Percentiles rank a stretch among this genome's conserved stretches.
These are phyloP conservation scores for Hemitrygon akajei DNA, from an alignment of 2,797 vertebrate species.

Conservation along the genomic window DNA sequence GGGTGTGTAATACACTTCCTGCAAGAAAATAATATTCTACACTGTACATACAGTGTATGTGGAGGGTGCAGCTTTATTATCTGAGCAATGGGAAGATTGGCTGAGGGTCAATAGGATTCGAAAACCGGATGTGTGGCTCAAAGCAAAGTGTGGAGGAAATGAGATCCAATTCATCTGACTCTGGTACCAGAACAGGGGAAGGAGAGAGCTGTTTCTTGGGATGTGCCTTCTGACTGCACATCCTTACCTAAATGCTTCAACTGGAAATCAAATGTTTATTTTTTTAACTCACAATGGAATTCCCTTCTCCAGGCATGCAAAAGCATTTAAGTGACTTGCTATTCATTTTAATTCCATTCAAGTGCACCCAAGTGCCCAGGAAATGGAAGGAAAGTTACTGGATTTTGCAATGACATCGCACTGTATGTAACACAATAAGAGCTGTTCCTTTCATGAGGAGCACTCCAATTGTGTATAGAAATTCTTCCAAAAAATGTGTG, in stretches of 20 bases:
- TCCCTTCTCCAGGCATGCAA: not conserved
- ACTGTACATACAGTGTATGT: not conserved
- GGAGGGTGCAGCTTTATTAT: too few species aligned
- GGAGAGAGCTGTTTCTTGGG: not conserved
- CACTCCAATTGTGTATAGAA: not conserved
- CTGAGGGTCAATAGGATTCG: too few species aligned
- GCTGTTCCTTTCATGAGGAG: not conserved
- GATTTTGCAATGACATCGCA: not conserved
- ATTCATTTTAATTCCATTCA: not conserved
- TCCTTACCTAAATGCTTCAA: not conserved
- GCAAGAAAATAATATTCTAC: not conserved
- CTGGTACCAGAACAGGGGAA: too few species aligned
- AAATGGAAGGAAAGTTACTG: not conserved
- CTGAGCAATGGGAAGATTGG: too few species aligned
- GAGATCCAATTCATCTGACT: too few species aligned
- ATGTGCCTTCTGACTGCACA: not conserved
- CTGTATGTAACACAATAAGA: not conserved
- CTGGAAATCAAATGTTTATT: constrained; percentile 7
- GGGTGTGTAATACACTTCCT: not conserved
- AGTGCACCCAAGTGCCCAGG: not conserved
- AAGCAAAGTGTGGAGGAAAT: too few species aligned
- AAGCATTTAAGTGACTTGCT: not conserved
- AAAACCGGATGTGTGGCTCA: too few species aligned
- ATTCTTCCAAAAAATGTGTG: not conserved
- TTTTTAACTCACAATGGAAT: not conserved